Percentiles rank a stretch among this genome's conserved stretches.
Evolutionary conservation across 2,113 vertebrate genomes (phyloP).

Genomic region (Entomyzon cyanotis): DNA sequence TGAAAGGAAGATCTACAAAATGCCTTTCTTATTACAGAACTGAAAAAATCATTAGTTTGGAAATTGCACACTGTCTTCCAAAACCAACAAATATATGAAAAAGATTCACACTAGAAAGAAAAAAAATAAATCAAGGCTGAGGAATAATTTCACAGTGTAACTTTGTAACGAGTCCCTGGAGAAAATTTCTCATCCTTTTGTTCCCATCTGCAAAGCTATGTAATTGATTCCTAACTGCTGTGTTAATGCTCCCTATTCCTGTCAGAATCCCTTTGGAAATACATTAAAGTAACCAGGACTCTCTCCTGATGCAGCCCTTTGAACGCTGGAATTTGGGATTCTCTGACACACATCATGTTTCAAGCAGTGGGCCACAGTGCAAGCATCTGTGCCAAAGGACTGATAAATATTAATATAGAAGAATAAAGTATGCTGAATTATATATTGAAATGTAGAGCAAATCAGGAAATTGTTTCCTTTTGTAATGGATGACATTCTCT

Average conservation of each 20-base stretch:
- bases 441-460: not conserved
- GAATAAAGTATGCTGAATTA: not conserved
- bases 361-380: not conserved
- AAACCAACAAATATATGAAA: not conserved
- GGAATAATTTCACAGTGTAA: conserved; percentile 42
- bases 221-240: conserved; percentile 51
- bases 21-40: not conserved
- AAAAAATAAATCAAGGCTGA: not conserved
- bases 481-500: not conserved
- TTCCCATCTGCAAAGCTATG: conserved; percentile 29
- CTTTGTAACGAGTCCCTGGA: conserved; percentile 17
- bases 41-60: not conserved
- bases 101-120: not conserved
- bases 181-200: conserved; percentile 38
- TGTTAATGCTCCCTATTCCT: conserved; percentile 11
- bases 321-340: not conserved
- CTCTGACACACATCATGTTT: not conserved
- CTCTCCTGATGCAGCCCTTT: not conserved
- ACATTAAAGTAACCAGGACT: not conserved
- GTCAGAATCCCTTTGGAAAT: conserved; percentile 36
- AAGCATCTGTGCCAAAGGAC: not conserved
- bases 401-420: conserved; percentile 18
- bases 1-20: not conserved
- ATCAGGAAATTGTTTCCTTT: not conserved
- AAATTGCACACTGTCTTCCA: not conserved